phyloP scores from a whole-genome alignment of 2,888 invertebrate species.

The Orthosia cruda region DNA sequence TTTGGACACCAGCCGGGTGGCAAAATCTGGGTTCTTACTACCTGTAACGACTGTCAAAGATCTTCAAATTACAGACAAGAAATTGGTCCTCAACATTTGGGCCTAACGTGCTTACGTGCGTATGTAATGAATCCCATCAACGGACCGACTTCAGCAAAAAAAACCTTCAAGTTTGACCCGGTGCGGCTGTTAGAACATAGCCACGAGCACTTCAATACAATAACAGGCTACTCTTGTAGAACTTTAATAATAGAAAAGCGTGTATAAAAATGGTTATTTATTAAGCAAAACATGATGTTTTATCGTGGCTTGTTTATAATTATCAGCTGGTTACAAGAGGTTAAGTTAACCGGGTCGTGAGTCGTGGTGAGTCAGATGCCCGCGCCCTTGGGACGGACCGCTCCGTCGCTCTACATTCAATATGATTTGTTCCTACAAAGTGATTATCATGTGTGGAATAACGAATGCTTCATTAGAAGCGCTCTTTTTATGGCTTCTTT shows the following conservation, averaged over 20 bases:
- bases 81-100: too few species aligned
- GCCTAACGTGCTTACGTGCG: too few species aligned
- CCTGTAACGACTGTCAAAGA: too few species aligned
- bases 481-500: neutral
- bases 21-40: too few species aligned
- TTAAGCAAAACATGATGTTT: slow-evolving; percentile 42
- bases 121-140: too few species aligned
- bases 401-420: slow-evolving; percentile 28
- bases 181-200: too few species aligned
- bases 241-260: slow-evolving; percentile 1
- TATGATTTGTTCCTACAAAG: slow-evolving; percentile 42
- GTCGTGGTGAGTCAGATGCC: slow-evolving; percentile 49
- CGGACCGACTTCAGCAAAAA: too few species aligned
- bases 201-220: too few species aligned
- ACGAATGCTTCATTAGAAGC: neutral
- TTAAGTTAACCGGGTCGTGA: slow-evolving; percentile 52
- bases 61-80: too few species aligned
- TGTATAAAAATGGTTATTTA: slow-evolving; percentile 35
- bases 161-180: too few species aligned
- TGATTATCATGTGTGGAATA: neutral
- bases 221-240: neutral
- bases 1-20: too few species aligned
- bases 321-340: slow-evolving; percentile 52
- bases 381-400: slow-evolving; percentile 60
- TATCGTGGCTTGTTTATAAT: slow-evolving; percentile 44